Evolutionary conservation across 2,113 vertebrate species (phyloP).

Genomic region (Myotis yumanensis): DNA sequence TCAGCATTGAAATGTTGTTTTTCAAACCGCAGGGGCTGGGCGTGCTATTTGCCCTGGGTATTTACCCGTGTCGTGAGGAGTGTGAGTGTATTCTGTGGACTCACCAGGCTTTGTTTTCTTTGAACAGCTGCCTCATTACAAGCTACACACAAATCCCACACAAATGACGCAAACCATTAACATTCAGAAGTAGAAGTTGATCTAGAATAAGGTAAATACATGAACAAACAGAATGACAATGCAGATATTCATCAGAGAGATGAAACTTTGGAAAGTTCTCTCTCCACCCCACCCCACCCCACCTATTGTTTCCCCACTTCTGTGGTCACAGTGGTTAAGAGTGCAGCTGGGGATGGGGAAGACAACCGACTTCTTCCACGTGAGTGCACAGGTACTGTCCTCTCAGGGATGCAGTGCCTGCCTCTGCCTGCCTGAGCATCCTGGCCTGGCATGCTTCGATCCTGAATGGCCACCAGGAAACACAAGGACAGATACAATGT

Average conservation of each 20-base stretch:
- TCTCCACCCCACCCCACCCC: background rate
- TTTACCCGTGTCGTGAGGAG: background rate
- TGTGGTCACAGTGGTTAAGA: slow-evolving; percentile 71
- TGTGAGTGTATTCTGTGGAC: background rate
- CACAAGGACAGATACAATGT: background rate
- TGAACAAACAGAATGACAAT: slow-evolving; percentile 1
- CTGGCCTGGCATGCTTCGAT: background rate
- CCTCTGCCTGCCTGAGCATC: background rate
- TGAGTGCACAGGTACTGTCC: slow-evolving; percentile 47
- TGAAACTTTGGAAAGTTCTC: slow-evolving; percentile 57
- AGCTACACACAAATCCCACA: background rate
- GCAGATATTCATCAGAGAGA: slow-evolving; percentile 52
- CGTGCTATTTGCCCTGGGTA: background rate
- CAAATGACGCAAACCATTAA: background rate
- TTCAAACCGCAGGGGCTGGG: background rate
- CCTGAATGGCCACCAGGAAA: background rate
- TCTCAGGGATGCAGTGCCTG: background rate
- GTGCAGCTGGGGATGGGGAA: slow-evolving; percentile 63
- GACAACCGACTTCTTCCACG: slow-evolving; percentile 60
- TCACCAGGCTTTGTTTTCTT: background rate
- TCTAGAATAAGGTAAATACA: slow-evolving; percentile 35
- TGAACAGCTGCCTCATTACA: background rate
- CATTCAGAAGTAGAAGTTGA: background rate
- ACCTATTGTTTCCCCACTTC: slow-evolving; percentile 36
- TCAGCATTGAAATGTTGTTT: slow-evolving; percentile 2